Base-by-base conservation (phyloP, 2,113 vertebrate species). In the Sturnus vulgaris region DNA sequence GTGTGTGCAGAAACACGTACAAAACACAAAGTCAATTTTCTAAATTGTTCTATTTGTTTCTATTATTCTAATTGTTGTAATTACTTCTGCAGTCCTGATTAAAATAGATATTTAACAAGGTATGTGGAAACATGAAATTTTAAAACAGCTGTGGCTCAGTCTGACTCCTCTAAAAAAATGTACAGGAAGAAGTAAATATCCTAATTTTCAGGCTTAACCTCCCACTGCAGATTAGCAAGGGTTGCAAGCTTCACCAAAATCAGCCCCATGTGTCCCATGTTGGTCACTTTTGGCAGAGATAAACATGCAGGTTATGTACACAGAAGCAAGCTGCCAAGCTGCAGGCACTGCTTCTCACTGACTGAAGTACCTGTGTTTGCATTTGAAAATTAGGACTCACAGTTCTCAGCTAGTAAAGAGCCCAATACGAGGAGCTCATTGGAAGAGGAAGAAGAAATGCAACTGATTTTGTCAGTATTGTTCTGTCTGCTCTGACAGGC, bases 1-100 rank as follows among this genome's bases (percentile, higher is more conserved):
- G 0, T 66, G 28, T 56, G n/a, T 5, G 2, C 72, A 64, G 24
- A 79, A 87, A 87, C 28, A 53, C 18, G 44, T 25, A 84, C 47
- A 84, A 78, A 91, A 71, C 85, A 79, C 44, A 92, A 87, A 95
- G 82, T 23, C 52, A 61, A 71, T 95, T 84, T 81, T 42, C 84
- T 79, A 65, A 87, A 79, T 46, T 4, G 1, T 60, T 92, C 40
- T 42, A 42, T 42, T 42, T 42, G 40, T 42, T 42, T 42, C 40
- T 15, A 15, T 42, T 13, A 42, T 42, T 42, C 14, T 42, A 42
- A 42, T 42, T 79, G 31, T 56, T 93, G 33, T 65, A 69, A 64
- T 91, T 75, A 55, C 55, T 92, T 82, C 64, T 7, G 0, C 35
- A 59, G 8, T 15, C 24, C 49, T 69, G 84, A 92, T 91, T 89